A percentile compares a stretch with the other conserved stretches of the same genome.
These are phyloP conservation scores for Andrena trimmerana DNA, from an alignment of 2,888 invertebrate species.

Conservation along the genomic window DNA sequence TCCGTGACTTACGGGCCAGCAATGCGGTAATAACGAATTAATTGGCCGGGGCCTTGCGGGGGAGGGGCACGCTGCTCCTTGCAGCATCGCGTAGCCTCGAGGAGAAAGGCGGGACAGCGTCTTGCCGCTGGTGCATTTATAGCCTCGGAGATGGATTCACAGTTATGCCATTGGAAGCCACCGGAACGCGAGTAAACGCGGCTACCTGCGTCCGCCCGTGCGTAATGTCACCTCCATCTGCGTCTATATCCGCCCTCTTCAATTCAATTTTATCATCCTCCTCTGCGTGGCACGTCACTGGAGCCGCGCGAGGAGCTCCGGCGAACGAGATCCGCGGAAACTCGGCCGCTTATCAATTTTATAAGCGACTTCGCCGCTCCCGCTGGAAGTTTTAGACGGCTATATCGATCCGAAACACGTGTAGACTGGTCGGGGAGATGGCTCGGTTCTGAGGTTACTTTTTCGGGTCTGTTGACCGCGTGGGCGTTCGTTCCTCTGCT, in stretches of 20 bases:
- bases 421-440: not conserved
- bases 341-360: too few species aligned
- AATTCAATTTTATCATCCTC: slow-evolving; percentile 8
- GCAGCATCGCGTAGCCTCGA: slow-evolving; percentile 39
- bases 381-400: not conserved
- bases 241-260: not conserved
- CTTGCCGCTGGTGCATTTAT: slow-evolving; percentile 50
- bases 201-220: not conserved
- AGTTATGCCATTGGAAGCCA: slow-evolving; percentile 47
- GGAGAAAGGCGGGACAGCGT: slow-evolving; percentile 54
- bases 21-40: slow-evolving; percentile 77
- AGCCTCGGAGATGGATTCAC: slow-evolving; percentile 55
- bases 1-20: slow-evolving; percentile 70
- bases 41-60: slow-evolving; percentile 62
- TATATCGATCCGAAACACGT: not conserved
- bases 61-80: slow-evolving; percentile 34
- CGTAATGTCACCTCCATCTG: not conserved
- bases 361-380: too few species aligned
- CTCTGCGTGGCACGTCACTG: not conserved
- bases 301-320: not conserved
- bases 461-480: not conserved
- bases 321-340: not conserved
- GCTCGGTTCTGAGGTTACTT: not conserved
- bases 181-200: not conserved
- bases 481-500: slow-evolving; percentile 9